Base-by-base conservation (phyloP, 2,113 vertebrate species). In the Blennius ocellaris region DNA sequence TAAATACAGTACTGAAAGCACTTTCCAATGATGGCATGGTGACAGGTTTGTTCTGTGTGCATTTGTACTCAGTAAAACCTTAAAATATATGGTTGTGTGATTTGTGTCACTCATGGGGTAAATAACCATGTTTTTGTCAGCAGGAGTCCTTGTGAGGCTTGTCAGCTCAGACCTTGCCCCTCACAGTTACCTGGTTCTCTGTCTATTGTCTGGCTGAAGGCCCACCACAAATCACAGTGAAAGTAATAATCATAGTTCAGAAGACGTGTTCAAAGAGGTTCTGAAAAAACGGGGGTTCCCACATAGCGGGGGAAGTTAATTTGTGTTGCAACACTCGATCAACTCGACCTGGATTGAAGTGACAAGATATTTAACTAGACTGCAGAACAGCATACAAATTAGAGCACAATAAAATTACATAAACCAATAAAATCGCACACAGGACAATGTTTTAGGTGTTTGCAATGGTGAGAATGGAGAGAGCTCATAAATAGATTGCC, bases 151-250 rank as follows among this genome's bases (percentile, higher is more conserved):
- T 16, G n/a, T 12, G 7, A 71, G 47, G 50, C 40, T 9, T 17
- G 51, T 47, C 59, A 16, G 0, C 43, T 50, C 15, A 51, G 51
- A 53, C 15, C 11, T 1, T 40, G n/a, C 30, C 56, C 6, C 54
- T 36, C n/a, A 6, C 60, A 12, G 10, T 6, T 7, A 2, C 15
- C 16, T 11, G 38, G 12, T 41, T 38, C 51, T 47, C 43, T n/a
- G 16, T 44, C 50, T 53, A 5, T 53, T 65, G 66, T 64, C 17
- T 11, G 45, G n/a, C 6, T 39, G 14, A 69, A 52, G 45, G 54
- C 37, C 21, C 21, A 5, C 30, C 7, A 16, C 15, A 6, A 40
- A 60, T 43, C 48, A 10, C 40, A 15, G 5, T 10, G 8, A 14
- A 49, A 55, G 43, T 12, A 11, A 8, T 30, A 8, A 44, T 61